Conservation (phyloP, 2,888 invertebrate genomes). For the Tenthredo amoena region DNA sequence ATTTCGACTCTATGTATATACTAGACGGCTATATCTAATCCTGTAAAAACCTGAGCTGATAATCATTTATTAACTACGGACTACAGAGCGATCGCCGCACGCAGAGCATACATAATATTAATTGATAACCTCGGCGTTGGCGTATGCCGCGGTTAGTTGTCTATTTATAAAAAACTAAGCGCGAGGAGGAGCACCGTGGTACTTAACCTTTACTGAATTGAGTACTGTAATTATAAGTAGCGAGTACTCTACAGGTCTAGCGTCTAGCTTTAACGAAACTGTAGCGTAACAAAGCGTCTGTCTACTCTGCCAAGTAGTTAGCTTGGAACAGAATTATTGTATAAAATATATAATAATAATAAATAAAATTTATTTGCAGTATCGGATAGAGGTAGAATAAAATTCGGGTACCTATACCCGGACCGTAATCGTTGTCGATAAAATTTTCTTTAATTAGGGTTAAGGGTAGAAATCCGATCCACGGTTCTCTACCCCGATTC, state of each 20-base stretch:
- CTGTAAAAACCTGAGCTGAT: background rate
- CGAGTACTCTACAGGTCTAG: background rate
- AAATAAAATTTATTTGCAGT: background rate
- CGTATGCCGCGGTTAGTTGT: background rate
- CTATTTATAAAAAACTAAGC: background rate
- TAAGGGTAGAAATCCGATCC: background rate
- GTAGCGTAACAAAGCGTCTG: conserved; percentile 12
- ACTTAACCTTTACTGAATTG: conserved; percentile 40
- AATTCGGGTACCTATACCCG: background rate
- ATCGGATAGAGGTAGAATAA: background rate
- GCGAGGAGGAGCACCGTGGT: background rate
- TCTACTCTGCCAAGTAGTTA: background rate
- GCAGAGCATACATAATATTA: background rate
- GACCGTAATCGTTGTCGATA: background rate
- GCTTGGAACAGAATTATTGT: background rate
- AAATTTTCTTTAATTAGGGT: background rate
- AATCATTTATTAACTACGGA: background rate
- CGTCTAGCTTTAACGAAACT: background rate
- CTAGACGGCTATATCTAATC: background rate
- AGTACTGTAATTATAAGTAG: conserved; percentile 21
- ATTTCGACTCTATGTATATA: background rate
- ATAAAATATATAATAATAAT: too few species aligned
- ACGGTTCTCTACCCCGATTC: background rate
- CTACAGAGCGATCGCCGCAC: background rate
- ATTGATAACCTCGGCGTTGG: background rate